Conservation (phyloP, 2,797 vertebrate species). For the Leuciscus waleckii region DNA sequence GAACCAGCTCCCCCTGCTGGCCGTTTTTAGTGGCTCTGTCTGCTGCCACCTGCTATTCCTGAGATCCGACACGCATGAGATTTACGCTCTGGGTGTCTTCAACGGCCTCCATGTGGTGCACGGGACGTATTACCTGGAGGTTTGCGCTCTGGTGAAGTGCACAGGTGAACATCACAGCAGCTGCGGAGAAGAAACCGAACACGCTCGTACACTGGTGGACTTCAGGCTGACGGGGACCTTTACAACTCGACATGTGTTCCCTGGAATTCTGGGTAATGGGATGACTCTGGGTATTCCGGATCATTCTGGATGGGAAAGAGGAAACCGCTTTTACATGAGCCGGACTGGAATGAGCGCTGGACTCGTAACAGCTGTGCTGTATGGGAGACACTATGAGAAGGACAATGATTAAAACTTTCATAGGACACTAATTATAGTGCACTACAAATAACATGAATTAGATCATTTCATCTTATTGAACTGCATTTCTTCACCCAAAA, state of each 20-base stretch:
- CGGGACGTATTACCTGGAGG: constrained; percentile 83
- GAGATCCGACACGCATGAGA: constrained; percentile 55
- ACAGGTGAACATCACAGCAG: constrained; percentile 73
- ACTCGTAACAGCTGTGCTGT: constrained; percentile 88
- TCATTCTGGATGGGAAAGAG: constrained; percentile 73
- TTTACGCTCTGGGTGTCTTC: constrained; percentile 90
- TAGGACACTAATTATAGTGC: neutral
- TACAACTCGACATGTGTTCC: constrained; percentile 83
- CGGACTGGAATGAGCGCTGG: constrained; percentile 79
- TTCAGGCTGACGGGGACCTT: constrained; percentile 88
- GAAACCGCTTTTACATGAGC: constrained; percentile 77
- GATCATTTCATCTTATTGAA: neutral
- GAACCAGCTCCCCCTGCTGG: constrained; percentile 91
- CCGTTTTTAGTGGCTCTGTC: constrained; percentile 83
- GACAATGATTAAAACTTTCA: constrained; percentile 68
- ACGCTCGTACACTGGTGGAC: constrained; percentile 80
- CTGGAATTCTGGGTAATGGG: constrained; percentile 82
- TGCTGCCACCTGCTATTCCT: constrained; percentile 86
- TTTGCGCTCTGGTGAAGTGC: constrained; percentile 90
- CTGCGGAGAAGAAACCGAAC: constrained; percentile 84
- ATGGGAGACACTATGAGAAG: constrained; percentile 88
- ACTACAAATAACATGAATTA: neutral
- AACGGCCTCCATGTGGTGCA: constrained; percentile 85
- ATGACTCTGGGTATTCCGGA: constrained; percentile 83
- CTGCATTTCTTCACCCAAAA: neutral